A percentile compares a stretch with the other conserved stretches of the same genome.
Evolutionary conservation across 2,888 invertebrate species (phyloP).

Genomic region (Drosophila bunnanda): DNA sequence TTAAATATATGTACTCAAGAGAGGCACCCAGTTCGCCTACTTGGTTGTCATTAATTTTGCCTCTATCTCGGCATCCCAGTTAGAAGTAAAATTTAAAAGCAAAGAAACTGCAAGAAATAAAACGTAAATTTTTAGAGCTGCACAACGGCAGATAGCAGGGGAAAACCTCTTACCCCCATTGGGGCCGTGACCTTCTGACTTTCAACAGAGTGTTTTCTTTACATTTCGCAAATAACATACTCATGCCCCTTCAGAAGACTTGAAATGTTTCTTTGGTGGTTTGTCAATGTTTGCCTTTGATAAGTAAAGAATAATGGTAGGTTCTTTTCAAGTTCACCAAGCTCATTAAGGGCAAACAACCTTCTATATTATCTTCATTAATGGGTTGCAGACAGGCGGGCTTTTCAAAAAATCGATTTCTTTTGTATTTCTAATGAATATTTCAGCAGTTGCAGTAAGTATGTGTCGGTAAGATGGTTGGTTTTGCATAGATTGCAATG

Average conservation of each 20-base stretch:
- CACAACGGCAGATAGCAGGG: constrained; percentile 46
- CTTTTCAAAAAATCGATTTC: constrained; percentile 3
- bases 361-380: constrained; percentile 1
- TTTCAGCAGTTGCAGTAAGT: neutral
- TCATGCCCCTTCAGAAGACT: constrained; percentile 36
- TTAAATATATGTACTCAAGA: neutral
- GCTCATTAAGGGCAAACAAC: constrained; percentile 17
- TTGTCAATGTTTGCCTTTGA: constrained; percentile 32
- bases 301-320: constrained; percentile 33
- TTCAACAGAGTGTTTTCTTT: constrained; percentile 44
- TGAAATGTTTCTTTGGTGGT: constrained; percentile 17
- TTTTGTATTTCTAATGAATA: constrained; percentile 8
- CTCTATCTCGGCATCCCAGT: neutral
- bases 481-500: no score
- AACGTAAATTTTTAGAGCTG: constrained; percentile 44
- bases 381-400: neutral
- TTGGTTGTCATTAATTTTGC: constrained; percentile 60
- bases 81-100: constrained; percentile 9
- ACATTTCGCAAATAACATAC: constrained; percentile 42
- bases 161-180: constrained; percentile 3
- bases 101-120: constrained; percentile 3
- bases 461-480: neutral
- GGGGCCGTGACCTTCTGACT: constrained; percentile 42
- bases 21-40: neutral
- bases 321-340: constrained; percentile 12